Evolutionary conservation across 2,888 invertebrate genomes (phyloP).

Genomic region (Drosophila robusta): DNA sequence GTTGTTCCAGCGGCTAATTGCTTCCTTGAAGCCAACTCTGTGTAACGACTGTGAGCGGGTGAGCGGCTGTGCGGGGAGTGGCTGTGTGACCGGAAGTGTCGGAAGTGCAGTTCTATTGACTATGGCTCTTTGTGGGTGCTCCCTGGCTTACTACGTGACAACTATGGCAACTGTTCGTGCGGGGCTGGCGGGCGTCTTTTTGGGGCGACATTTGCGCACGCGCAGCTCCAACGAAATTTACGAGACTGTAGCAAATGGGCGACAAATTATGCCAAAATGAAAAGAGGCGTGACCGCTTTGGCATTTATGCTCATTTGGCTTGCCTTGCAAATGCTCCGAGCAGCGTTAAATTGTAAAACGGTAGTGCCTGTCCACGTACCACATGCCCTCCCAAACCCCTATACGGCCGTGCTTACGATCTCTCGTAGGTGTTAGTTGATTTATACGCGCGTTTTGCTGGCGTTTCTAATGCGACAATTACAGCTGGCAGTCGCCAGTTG

Average conservation of each 20-base stretch:
- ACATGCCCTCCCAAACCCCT: background rate
- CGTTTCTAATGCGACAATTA: constrained; percentile 79
- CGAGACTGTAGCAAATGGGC: constrained; percentile 73
- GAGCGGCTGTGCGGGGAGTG: background rate
- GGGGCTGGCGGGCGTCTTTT: constrained; percentile 2
- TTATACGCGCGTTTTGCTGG: constrained; percentile 73
- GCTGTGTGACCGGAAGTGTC: constrained; percentile 34
- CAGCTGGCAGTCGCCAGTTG: constrained; percentile 49
- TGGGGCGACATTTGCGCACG: constrained; percentile 67
- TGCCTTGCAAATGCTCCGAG: constrained; percentile 42
- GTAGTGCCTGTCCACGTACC: constrained; percentile 53
- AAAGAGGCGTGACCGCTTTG: constrained; percentile 73
- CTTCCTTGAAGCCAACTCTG: constrained; percentile 55
- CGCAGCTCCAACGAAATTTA: constrained; percentile 63
- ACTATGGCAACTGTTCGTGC: background rate
- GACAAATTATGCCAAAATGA: constrained; percentile 76
- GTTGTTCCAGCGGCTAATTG: constrained; percentile 58
- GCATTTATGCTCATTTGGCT: constrained; percentile 70
- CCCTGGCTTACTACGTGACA: constrained; percentile 32
- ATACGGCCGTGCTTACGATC: background rate
- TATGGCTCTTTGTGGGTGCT: background rate
- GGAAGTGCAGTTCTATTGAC: constrained; percentile 14
- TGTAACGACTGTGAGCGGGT: constrained; percentile 36
- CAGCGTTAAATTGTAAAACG: constrained; percentile 61
- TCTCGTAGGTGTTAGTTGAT: constrained; percentile 67